Percentiles rank a stretch among this genome's conserved stretches.
Conservation (phyloP, 2,797 vertebrate genomes). For the Crocodylus rhombifer region DNA sequence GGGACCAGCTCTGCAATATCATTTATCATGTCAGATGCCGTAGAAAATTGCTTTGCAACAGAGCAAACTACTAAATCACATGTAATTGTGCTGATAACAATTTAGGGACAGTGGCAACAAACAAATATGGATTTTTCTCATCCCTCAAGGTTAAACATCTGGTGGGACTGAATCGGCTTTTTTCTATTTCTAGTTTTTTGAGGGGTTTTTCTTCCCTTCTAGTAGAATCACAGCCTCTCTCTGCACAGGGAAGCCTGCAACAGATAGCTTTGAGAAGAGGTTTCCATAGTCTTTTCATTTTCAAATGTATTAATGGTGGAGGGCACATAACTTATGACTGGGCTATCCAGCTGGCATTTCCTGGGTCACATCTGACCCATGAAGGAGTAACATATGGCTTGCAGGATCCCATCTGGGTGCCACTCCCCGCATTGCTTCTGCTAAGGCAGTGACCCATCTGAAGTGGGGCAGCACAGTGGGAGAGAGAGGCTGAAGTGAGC, state of each 20-base stretch:
- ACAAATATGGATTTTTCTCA: not conserved
- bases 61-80: slow-evolving; percentile 51
- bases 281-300: not conserved
- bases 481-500: too few species aligned
- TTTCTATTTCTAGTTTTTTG: not conserved
- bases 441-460: too few species aligned
- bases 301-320: not conserved
- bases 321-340: accelerated
- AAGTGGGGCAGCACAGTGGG: too few species aligned
- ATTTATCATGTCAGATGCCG: slow-evolving; percentile 13
- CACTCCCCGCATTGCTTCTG: too few species aligned
- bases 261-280: not conserved
- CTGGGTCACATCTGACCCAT: too few species aligned
- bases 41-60: slow-evolving; percentile 20
- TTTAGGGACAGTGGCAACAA: slow-evolving; percentile 17
- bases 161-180: not conserved
- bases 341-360: too few species aligned
- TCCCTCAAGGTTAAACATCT: slow-evolving; percentile 42
- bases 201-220: accelerated
- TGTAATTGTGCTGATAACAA: slow-evolving; percentile 30
- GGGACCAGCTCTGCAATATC: slow-evolving; percentile 18
- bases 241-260: accelerated
- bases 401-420: too few species aligned
- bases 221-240: not conserved
- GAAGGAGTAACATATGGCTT: too few species aligned